Conservation (phyloP, 2,113 vertebrate genomes). For the Vulpes lagopus region DNA sequence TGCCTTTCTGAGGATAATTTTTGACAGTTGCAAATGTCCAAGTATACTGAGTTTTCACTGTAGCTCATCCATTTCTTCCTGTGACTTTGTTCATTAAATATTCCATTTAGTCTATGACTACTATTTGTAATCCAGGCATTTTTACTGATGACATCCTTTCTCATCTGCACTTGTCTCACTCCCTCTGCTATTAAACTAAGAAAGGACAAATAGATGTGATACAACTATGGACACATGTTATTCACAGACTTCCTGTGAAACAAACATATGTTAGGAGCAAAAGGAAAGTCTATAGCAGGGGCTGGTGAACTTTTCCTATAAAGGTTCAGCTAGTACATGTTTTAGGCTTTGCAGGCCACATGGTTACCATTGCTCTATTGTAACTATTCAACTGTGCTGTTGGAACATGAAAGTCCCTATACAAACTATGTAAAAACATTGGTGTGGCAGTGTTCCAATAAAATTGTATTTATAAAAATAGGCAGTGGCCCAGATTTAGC, state of each 20-base stretch:
- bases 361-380: not conserved
- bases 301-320: not conserved
- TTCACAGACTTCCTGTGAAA: not conserved
- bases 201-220: not conserved
- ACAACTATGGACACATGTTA: not conserved
- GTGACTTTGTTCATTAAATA: constrained; percentile 35
- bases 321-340: not conserved
- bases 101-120: not conserved
- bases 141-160: constrained; percentile 32
- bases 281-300: not conserved
- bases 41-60: not conserved
- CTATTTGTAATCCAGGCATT: not conserved
- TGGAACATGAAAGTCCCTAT: not conserved
- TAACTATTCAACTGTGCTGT: not conserved
- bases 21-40: not conserved
- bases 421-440: not conserved
- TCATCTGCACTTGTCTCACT: not conserved
- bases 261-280: not conserved
- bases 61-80: not conserved
- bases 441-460: not conserved
- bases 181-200: not conserved
- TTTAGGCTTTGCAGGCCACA: not conserved
- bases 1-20: not conserved
- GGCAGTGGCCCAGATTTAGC: not conserved
- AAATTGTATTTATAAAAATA: not conserved